Percentiles rank a stretch among this genome's conserved stretches.
These are phyloP conservation scores for Caretta caretta DNA, from an alignment of 2,113 vertebrate species.

Conservation along the genomic window DNA sequence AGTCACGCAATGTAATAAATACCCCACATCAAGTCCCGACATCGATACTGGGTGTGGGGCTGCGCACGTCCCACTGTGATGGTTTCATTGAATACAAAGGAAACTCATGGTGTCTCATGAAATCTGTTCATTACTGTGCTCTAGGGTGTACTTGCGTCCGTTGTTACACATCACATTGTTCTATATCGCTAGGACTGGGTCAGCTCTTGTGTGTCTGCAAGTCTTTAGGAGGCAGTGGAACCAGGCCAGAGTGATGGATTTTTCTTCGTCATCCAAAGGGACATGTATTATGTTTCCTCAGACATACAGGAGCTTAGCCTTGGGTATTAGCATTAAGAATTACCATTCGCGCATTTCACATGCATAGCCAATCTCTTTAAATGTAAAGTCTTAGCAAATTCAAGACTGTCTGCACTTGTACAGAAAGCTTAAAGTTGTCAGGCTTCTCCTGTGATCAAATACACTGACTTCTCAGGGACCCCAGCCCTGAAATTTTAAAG, in stretches of 20 bases:
- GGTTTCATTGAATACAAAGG: not conserved
- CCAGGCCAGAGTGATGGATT: accelerated
- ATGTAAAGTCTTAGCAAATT: not conserved
- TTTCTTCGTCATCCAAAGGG: not conserved
- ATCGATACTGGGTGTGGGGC: not conserved
- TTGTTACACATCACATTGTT: not conserved
- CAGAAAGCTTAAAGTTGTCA: slow-evolving; percentile 58
- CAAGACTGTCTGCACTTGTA: not conserved
- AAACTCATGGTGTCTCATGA: not conserved
- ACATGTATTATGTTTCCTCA: accelerated
- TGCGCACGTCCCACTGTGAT: no score
- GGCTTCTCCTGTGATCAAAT: slow-evolving; percentile 56
- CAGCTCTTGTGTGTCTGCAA: not conserved
- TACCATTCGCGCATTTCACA: not conserved
- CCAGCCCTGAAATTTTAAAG: not conserved
- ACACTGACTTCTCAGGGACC: not conserved
- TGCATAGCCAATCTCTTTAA: not conserved
- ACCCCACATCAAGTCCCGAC: not conserved
- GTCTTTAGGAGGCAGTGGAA: not conserved
- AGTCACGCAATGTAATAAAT: accelerated
- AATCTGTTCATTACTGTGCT: not conserved
- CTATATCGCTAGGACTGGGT: not conserved
- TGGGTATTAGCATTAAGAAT: accelerated
- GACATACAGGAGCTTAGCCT: accelerated
- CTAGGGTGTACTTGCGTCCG: not conserved